phyloP scores from a whole-genome alignment of 2,888 invertebrate genomes.

The Torymus tubicola region DNA sequence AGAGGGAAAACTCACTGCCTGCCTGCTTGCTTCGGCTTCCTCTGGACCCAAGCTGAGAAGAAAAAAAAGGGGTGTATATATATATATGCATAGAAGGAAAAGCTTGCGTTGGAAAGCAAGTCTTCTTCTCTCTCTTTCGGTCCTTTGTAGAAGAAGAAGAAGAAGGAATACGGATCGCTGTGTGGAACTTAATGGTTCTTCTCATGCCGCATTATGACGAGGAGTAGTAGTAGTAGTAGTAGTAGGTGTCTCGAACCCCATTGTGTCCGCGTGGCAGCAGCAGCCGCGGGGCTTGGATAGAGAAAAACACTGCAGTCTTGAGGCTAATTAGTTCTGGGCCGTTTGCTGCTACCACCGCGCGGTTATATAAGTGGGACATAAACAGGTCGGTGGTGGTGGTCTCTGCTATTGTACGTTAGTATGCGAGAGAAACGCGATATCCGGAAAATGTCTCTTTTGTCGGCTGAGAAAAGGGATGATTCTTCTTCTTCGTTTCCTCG shows the following conservation, averaged over 20 bases:
- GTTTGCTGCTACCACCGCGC: slow-evolving; percentile 21
- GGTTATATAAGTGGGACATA: slow-evolving; percentile 30
- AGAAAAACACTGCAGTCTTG: slow-evolving; percentile 47
- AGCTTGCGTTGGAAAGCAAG: neutral
- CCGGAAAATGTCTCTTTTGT: too few species aligned
- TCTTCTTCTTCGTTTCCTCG: too few species aligned
- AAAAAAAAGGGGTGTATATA: neutral
- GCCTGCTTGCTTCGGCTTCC: neutral
- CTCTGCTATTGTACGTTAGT: slow-evolving; percentile 22
- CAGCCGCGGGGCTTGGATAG: slow-evolving; percentile 22
- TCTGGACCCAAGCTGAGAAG: slow-evolving; percentile 3
- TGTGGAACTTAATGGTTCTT: slow-evolving; percentile 68
- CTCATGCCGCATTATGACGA: slow-evolving; percentile 69
- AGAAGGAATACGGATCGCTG: neutral
- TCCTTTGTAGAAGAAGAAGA: too few species aligned
- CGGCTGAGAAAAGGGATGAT: too few species aligned
- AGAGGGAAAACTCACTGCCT: neutral
- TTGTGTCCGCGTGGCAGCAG: slow-evolving; percentile 63
- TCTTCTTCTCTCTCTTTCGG: too few species aligned
- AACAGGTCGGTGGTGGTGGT: slow-evolving; percentile 53
- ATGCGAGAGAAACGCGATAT: neutral
- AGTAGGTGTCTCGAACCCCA: slow-evolving; percentile 73
- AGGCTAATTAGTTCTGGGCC: slow-evolving; percentile 52
- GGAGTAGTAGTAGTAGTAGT: slow-evolving; percentile 62
- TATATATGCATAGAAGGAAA: slow-evolving; percentile 9